Evolutionary conservation across 1,140 invertebrate genomes (phyloP).

Genomic region (Nomia melanderi): DNA sequence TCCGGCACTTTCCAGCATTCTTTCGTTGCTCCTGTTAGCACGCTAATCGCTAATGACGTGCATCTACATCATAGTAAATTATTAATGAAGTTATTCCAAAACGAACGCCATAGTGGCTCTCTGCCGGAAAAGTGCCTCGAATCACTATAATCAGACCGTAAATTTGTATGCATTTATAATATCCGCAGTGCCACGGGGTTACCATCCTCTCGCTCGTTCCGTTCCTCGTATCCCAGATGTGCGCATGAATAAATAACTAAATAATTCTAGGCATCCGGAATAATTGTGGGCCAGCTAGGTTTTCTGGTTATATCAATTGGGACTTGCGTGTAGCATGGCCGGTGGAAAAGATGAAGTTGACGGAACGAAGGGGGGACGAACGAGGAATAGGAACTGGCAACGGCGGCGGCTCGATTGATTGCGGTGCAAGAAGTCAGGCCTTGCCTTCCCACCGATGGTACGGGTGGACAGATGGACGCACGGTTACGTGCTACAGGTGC

Average conservation of each 20-base stretch:
- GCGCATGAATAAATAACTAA: conserved; percentile 3
- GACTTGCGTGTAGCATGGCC: background rate
- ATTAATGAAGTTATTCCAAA: no score
- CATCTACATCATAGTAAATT: no score
- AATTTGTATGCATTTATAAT: no score
- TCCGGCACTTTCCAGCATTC: no score
- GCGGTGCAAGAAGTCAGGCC: conserved; percentile 65
- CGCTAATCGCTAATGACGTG: no score
- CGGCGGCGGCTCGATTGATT: conserved; percentile 75
- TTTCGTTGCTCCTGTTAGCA: no score
- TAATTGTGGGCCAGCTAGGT: background rate
- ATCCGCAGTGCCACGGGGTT: no score
- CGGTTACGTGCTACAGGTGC: conserved; percentile 73
- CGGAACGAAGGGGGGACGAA: conserved; percentile 28
- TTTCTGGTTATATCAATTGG: background rate
- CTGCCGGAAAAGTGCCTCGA: no score
- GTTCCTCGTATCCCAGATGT: no score
- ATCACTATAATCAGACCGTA: no score
- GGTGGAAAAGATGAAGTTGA: conserved; percentile 46
- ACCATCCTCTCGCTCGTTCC: no score
- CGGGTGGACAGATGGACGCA: conserved; percentile 69
- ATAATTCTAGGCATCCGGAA: background rate
- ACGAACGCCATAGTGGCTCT: no score
- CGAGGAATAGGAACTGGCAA: conserved; percentile 44
- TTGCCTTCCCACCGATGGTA: conserved; percentile 68